phyloP scores from a whole-genome alignment of 2,888 invertebrate genomes.

The Horisme vitalbata region DNA sequence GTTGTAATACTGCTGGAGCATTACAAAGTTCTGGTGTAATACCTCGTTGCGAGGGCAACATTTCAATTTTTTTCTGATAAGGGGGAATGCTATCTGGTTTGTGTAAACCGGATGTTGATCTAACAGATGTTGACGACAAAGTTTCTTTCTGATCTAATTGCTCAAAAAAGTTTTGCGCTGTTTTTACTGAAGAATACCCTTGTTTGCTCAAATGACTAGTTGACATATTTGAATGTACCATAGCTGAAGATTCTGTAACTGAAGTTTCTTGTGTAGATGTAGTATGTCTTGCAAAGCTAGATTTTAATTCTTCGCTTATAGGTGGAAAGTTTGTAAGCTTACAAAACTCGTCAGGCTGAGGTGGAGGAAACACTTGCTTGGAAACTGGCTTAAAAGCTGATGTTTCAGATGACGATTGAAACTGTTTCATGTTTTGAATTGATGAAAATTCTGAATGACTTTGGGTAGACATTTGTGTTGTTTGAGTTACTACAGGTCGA shows the following conservation, averaged over 20 bases:
- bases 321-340: constrained; percentile 62
- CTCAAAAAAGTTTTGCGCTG: constrained; percentile 69
- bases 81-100: constrained; percentile 85
- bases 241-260: constrained; percentile 53
- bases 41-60: constrained; percentile 81
- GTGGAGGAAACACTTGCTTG: constrained; percentile 68
- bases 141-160: constrained; percentile 67
- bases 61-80: constrained; percentile 85
- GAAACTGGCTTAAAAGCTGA: constrained; percentile 77
- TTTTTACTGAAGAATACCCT: constrained; percentile 64
- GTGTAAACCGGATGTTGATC: constrained; percentile 81
- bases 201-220: constrained; percentile 50
- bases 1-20: constrained; percentile 65
- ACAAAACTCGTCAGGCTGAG: constrained; percentile 63
- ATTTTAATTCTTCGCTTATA: constrained; percentile 63
- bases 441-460: constrained; percentile 57
- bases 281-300: constrained; percentile 56
- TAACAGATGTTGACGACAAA: constrained; percentile 56
- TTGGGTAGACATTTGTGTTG: constrained; percentile 53
- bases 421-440: constrained; percentile 65
- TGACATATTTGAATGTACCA: constrained; percentile 51
- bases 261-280: constrained; percentile 53
- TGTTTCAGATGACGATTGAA: constrained; percentile 65
- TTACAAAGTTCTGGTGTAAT: constrained; percentile 81
- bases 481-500: constrained; percentile 63